Evolutionary conservation across 2,797 vertebrate species (phyloP).

Genomic region (Falco cherrug): DNA sequence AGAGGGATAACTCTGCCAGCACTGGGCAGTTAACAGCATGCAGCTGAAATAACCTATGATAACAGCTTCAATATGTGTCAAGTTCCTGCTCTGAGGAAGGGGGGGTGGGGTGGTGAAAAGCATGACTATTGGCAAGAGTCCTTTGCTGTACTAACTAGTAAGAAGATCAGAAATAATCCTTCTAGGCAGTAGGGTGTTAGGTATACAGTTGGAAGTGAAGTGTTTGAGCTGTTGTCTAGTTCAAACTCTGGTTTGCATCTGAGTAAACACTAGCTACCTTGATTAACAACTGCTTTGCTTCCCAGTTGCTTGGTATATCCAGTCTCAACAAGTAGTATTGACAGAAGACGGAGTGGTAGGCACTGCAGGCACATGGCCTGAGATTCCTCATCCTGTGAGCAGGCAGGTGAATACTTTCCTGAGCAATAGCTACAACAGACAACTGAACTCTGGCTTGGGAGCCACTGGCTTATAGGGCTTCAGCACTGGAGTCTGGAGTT

Average conservation of each 20-base stretch:
- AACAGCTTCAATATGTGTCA: conserved; percentile 35
- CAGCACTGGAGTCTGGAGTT: not conserved
- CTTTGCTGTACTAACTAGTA: not conserved
- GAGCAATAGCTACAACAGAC: not conserved
- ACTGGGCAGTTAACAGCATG: conserved; percentile 6
- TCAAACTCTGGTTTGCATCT: not conserved
- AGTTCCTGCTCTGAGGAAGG: not conserved
- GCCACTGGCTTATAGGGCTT: not conserved
- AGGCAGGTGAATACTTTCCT: not conserved
- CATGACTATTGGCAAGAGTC: not conserved
- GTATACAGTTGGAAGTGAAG: not conserved
- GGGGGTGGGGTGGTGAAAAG: not conserved
- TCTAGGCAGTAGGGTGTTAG: not conserved
- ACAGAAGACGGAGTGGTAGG: not conserved
- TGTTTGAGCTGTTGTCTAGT: not conserved
- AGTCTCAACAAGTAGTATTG: not conserved
- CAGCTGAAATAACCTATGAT: conserved; percentile 40
- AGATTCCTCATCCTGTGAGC: not conserved
- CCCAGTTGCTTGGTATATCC: not conserved
- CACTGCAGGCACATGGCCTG: not conserved
- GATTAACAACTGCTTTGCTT: not conserved
- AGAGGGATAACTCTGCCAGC: not conserved
- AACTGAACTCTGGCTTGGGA: not conserved
- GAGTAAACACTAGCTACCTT: not conserved
- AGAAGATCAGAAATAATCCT: not conserved